phyloP scores from a whole-genome alignment of 2,797 vertebrate genomes.

The Pseudotriccus pelzelni region DNA sequence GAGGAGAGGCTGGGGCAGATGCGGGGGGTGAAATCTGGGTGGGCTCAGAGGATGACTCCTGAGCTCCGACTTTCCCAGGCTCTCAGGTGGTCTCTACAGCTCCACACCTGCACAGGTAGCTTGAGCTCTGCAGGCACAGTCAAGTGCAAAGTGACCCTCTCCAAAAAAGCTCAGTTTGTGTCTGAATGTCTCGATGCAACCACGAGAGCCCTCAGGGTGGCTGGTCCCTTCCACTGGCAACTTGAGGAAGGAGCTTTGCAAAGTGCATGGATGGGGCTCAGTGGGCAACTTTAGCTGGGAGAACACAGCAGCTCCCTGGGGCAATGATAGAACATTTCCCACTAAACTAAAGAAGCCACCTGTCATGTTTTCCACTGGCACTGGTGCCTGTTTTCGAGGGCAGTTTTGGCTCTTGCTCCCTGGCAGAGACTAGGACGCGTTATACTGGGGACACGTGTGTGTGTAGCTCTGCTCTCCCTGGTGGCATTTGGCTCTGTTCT shows the following conservation, averaged over 20 bases:
- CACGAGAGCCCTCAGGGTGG: background rate
- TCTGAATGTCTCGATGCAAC: fast-evolving
- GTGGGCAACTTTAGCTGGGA: background rate
- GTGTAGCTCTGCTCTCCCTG: background rate
- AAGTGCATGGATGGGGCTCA: background rate
- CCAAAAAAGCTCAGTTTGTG: background rate
- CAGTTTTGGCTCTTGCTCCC: background rate
- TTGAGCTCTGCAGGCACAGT: background rate
- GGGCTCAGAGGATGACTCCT: background rate
- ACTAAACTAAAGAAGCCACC: background rate
- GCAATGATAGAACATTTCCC: background rate
- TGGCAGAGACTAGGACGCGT: background rate
- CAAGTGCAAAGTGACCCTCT: background rate
- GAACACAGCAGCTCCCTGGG: background rate
- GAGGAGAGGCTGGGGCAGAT: background rate
- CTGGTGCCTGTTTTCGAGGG: background rate
- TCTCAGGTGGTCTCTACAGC: background rate
- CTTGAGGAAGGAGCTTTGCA: background rate
- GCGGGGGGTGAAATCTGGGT: background rate
- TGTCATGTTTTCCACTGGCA: background rate
- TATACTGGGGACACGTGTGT: fast-evolving
- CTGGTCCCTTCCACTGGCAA: background rate
- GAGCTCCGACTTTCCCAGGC: background rate
- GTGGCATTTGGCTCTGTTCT: background rate
- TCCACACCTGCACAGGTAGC: fast-evolving